These are phyloP conservation scores for Leptinotarsa texana DNA, from an alignment of 1,140 invertebrate genomes.

Conservation along the genomic window DNA sequence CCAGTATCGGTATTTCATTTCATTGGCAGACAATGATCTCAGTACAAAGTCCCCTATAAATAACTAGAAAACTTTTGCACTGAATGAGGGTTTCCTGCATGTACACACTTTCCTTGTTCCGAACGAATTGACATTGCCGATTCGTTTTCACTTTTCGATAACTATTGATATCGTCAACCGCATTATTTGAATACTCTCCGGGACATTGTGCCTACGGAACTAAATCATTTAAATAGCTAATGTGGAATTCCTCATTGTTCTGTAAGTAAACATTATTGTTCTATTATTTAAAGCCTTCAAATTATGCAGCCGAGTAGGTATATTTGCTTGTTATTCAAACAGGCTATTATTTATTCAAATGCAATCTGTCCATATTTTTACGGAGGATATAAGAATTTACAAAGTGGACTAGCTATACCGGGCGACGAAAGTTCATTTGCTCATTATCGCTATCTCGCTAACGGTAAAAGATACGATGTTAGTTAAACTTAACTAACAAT, in stretches of 20 bases:
- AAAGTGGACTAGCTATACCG: neutral
- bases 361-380: neutral
- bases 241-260: conserved; percentile 8
- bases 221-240: neutral
- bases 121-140: neutral
- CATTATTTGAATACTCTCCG: neutral
- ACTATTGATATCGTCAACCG: neutral
- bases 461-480: too few species aligned
- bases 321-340: neutral
- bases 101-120: neutral
- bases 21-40: neutral
- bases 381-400: neutral
- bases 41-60: neutral
- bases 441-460: too few species aligned
- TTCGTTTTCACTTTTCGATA: conserved; percentile 2
- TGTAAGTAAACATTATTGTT: conserved; percentile 6
- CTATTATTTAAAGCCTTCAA: neutral
- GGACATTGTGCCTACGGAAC: neutral
- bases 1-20: too few species aligned
- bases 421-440: too few species aligned
- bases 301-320: conserved; percentile 5
- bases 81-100: neutral
- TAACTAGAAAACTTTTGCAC: neutral
- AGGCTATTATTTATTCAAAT: neutral
- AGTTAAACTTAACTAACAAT: too few species aligned